These are phyloP conservation scores for Seira sanloemensis DNA, from an alignment of 2,888 invertebrate genomes.

Conservation along the genomic window DNA sequence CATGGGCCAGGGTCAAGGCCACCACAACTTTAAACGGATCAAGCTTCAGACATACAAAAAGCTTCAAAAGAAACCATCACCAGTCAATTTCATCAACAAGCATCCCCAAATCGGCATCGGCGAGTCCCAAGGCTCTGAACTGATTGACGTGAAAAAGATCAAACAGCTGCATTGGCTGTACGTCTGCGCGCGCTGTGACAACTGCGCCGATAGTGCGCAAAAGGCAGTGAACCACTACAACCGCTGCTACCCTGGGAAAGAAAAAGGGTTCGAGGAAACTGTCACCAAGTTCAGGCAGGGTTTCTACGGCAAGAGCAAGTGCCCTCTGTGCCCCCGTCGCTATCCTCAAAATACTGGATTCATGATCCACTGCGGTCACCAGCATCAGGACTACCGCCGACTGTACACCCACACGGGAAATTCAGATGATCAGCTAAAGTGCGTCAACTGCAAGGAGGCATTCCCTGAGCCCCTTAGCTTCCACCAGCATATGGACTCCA, in stretches of 20 bases:
- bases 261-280: constrained; percentile 62
- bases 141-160: constrained; percentile 61
- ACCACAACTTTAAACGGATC: constrained; percentile 20
- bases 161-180: constrained; percentile 72
- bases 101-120: constrained; percentile 66
- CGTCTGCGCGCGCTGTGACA: constrained; percentile 69
- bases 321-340: constrained; percentile 69
- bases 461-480: constrained; percentile 61
- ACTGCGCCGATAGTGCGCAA: constrained; percentile 63
- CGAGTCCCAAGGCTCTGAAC: constrained; percentile 52
- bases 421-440: constrained; percentile 66
- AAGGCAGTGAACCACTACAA: constrained; percentile 67
- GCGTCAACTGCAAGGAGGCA: constrained; percentile 61
- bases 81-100: neutral
- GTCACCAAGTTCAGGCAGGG: constrained; percentile 71
- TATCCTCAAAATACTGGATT: constrained; percentile 68
- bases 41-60: constrained; percentile 45
- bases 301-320: constrained; percentile 69
- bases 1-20: neutral
- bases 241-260: constrained; percentile 63
- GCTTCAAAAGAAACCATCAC: neutral
- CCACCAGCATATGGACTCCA: constrained; percentile 61
- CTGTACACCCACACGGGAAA: constrained; percentile 59
- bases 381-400: constrained; percentile 64
- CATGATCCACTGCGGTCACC: constrained; percentile 71